A percentile compares a stretch with the other conserved stretches of the same genome.
Conservation (phyloP, 2,888 invertebrate genomes). For the Leistus spinibarbis region DNA sequence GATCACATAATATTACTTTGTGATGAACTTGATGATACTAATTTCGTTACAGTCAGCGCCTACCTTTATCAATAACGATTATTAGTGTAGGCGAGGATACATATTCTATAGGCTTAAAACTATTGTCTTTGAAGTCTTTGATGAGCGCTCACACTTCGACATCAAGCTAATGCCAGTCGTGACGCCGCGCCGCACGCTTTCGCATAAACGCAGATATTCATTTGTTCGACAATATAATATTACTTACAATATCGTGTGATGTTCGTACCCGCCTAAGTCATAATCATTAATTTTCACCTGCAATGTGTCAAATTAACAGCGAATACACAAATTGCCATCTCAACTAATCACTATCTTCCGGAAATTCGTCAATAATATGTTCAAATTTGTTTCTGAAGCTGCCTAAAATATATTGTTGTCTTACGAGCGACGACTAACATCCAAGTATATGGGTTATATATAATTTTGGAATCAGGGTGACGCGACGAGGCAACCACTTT, state of each 20-base stretch:
- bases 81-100: slow-evolving; percentile 4
- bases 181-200: neutral
- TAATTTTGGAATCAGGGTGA: no score
- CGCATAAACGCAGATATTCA: neutral
- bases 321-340: no score
- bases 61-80: neutral
- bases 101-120: slow-evolving; percentile 35
- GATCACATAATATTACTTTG: neutral
- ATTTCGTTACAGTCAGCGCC: neutral
- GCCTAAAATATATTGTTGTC: no score
- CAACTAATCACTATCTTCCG: no score
- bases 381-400: no score
- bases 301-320: neutral
- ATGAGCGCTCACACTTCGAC: neutral
- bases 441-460: no score
- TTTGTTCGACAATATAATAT: neutral
- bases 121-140: slow-evolving; percentile 36
- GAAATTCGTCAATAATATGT: neutral
- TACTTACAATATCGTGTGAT: neutral
- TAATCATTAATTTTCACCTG: neutral
- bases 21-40: neutral
- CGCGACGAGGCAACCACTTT: no score
- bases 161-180: neutral
- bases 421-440: no score
- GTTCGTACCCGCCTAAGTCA: neutral